Conservation (phyloP, 2,113 vertebrate species). For the Hippocampus mohnikei region DNA sequence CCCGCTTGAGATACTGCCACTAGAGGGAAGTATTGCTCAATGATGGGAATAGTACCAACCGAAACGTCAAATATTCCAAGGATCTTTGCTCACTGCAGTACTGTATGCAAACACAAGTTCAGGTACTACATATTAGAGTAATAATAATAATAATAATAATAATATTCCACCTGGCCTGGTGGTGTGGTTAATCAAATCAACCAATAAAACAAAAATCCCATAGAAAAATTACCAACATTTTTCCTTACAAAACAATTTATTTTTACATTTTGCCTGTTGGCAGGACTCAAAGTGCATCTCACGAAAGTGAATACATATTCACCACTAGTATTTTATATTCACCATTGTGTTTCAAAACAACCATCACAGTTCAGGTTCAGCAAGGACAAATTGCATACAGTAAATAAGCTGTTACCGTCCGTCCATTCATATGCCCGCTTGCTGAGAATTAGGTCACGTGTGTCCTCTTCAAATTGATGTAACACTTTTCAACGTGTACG, state of each 20-base stretch:
- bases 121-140: neutral
- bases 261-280: neutral
- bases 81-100: neutral
- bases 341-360: neutral
- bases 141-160: neutral
- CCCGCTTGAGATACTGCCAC: conserved; percentile 13
- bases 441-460: neutral
- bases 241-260: neutral
- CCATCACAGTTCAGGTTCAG: neutral
- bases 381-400: neutral
- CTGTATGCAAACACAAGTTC: neutral
- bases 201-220: neutral
- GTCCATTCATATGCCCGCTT: neutral
- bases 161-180: neutral
- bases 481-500: neutral
- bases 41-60: neutral
- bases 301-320: neutral
- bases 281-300: neutral
- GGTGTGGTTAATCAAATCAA: neutral
- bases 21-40: conserved; percentile 59
- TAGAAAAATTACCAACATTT: neutral
- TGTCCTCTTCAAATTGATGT: neutral
- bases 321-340: neutral
- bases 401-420: neutral
- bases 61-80: neutral